phyloP scores from a whole-genome alignment of 2,888 invertebrate genomes.

The Tolmerus cingulatus region DNA sequence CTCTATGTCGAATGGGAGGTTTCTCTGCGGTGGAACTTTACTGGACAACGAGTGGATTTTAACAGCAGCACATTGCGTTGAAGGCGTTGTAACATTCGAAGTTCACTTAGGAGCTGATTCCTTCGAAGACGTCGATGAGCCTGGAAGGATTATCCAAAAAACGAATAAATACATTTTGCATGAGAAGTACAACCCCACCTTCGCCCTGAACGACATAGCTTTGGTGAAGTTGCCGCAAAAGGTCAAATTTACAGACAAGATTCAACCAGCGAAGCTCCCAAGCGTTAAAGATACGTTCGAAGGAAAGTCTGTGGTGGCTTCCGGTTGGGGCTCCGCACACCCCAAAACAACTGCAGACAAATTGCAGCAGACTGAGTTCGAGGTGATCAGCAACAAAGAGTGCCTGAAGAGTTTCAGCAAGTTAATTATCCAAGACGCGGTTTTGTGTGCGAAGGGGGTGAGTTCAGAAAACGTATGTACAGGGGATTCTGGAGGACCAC shows the following conservation, averaged over 20 bases:
- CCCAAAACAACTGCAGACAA: conserved; percentile 55
- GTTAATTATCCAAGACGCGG: conserved; percentile 56
- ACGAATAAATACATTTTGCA: conserved; percentile 59
- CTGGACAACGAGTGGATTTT: conserved; percentile 60
- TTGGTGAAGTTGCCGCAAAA: conserved; percentile 57
- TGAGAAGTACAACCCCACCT: conserved; percentile 56
- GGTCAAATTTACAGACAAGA: conserved; percentile 55
- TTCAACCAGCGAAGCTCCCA: conserved; percentile 58
- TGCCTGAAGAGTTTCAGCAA: conserved; percentile 57
- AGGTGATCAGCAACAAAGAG: conserved; percentile 58
- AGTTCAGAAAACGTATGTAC: conserved; percentile 60
- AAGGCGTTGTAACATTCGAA: conserved; percentile 59
- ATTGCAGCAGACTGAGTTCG: conserved; percentile 60
- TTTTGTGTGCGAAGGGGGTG: conserved; percentile 60
- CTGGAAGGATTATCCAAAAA: conserved; percentile 56
- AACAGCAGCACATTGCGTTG: conserved; percentile 61
- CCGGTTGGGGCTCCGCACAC: conserved; percentile 60
- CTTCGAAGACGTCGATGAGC: conserved; percentile 54
- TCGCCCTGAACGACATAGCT: conserved; percentile 61
- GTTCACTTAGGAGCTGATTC: conserved; percentile 60
- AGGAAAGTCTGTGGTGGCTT: conserved; percentile 58
- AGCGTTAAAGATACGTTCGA: conserved; percentile 49
- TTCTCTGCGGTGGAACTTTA: conserved; percentile 61
- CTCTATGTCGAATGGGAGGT: conserved; percentile 57
- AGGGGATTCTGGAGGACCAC: conserved; percentile 62